Base-by-base conservation (phyloP, 1,140 invertebrate genomes). In the Drosophila auraria region DNA sequence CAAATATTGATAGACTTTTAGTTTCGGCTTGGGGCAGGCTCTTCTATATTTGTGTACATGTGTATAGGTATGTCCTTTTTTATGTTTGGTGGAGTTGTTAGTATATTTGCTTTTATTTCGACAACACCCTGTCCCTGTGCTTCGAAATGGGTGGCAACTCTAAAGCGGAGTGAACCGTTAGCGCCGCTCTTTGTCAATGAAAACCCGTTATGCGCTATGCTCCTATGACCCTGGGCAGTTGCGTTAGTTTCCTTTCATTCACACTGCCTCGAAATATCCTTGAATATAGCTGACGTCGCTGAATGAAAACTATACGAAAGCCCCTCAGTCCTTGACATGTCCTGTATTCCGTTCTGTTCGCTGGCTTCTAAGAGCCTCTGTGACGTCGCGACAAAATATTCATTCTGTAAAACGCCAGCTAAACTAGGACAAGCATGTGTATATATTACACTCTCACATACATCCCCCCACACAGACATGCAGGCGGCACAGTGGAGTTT, bases 21-120 rank as follows among this genome's bases (percentile, higher is more conserved):
- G 71, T 91, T 90, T 91, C 63, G 62, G 87, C 87, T 90, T 90
- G 86, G 74, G 86, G 86, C 86, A 90, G 86, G 79, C 82, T 86
- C 82, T 53, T 76, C 42, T 76, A 36, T 57, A 57, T 40, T 57
- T 57, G 54, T 57, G 11, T 57, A 25, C 15, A 23, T 57, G 54
- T 57, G 36, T 64, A 49, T 71, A 30, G 50, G 40, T 72, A 42
- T 72, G 25, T 70, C 33, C 33, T 61, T 47, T 45, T 71, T 60
- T 38, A 20, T 64, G 47, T 68, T 58, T 71, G 66, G 30, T 14
- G 40, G 63, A 54, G 44, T 78, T 66, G 38, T 12, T 77, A 38
- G 33, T 42, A 25, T 49, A 27, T 51, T 56, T 50, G 23, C 17
- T 45, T 38, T 33, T 42, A 44, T 57, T 51, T 65, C 20, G 71